phyloP scores from a whole-genome alignment of 2,113 vertebrate species.

The Telmatochromis sp. region DNA sequence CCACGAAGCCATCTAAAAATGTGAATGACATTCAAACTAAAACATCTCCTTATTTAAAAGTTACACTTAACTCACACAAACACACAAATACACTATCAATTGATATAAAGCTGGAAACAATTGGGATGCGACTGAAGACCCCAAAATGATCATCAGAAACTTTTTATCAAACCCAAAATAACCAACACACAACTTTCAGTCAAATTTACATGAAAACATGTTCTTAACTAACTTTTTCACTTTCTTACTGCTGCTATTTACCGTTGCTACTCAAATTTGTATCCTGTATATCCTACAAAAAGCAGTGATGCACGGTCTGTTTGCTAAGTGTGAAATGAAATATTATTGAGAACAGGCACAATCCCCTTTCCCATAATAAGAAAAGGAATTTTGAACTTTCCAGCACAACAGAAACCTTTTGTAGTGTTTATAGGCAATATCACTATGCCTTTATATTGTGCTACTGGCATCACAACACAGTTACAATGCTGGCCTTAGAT shows the following conservation, averaged over 20 bases:
- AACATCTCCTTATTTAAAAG: not conserved
- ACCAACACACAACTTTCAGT: not conserved
- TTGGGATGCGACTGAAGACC: not conserved
- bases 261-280: not conserved
- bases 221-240: not conserved
- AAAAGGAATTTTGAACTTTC: not conserved
- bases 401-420: not conserved
- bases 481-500: not conserved
- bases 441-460: not conserved
- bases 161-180: not conserved
- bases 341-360: not conserved
- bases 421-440: constrained; percentile 11
- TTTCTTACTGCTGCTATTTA: not conserved
- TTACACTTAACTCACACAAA: not conserved
- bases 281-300: not conserved
- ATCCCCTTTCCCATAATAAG: not conserved
- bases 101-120: not conserved
- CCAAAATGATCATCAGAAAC: not conserved
- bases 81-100: not conserved
- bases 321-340: not conserved
- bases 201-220: not conserved
- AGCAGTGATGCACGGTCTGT: not conserved
- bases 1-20: not conserved
- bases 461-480: not conserved
- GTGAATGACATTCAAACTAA: not conserved